These are phyloP conservation scores for Timandra comae DNA, from an alignment of 2,888 invertebrate genomes.

Conservation along the genomic window DNA sequence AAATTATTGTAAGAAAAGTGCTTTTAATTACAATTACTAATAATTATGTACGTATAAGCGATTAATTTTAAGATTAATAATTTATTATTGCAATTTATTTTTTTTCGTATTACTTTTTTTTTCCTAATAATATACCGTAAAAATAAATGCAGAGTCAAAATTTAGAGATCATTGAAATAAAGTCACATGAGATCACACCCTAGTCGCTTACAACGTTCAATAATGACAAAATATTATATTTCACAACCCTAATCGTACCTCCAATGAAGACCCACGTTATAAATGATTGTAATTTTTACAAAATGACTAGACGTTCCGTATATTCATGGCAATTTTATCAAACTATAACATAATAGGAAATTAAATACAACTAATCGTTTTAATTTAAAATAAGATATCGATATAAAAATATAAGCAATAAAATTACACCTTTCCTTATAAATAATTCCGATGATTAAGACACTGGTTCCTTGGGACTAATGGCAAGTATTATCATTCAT, in stretches of 20 bases:
- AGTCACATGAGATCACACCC: conserved; percentile 62
- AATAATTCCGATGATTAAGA: conserved; percentile 24
- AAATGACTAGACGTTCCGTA: conserved; percentile 60
- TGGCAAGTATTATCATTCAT: conserved; percentile 29
- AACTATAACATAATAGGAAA: conserved; percentile 7
- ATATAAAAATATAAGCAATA: conserved; percentile 32
- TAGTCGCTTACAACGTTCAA: conserved; percentile 42
- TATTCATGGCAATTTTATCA: conserved; percentile 52
- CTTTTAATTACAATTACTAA: conserved; percentile 53
- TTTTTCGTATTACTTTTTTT: conserved; percentile 28
- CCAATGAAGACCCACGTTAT: conserved; percentile 42
- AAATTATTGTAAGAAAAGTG: conserved; percentile 52
- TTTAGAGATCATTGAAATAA: conserved; percentile 65
- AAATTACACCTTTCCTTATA: conserved; percentile 30
- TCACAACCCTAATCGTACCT: conserved; percentile 72
- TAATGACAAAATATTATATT: conserved; percentile 61
- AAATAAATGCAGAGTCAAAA: conserved; percentile 63
- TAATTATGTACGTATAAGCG: conserved; percentile 51
- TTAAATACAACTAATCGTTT: conserved; percentile 22
- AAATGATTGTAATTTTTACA: conserved; percentile 51
- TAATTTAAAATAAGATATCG: conserved; percentile 23
- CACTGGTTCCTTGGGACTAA: conserved; percentile 36
- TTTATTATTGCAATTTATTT: conserved; percentile 48
- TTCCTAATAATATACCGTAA: conserved; percentile 37
- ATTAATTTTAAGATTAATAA: conserved; percentile 51